These are phyloP conservation scores for Orestias chungarensis DNA, from an alignment of 2,797 vertebrate species.

Conservation along the genomic window DNA sequence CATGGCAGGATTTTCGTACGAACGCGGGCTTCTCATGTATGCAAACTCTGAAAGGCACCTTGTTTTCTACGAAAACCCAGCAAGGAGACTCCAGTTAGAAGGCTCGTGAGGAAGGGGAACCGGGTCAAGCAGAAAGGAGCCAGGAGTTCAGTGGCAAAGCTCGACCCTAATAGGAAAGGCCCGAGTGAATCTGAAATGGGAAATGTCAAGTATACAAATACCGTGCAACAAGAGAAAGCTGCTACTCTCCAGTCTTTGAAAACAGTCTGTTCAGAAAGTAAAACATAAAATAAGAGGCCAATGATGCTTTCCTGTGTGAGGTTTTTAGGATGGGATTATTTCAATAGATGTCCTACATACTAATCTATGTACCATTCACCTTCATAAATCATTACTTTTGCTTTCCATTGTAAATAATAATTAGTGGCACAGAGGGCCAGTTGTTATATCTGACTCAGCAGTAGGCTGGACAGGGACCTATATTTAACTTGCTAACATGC, in stretches of 20 bases:
- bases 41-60: slow-evolving; percentile 41
- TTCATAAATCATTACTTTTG: not conserved
- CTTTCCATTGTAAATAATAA: too few species aligned
- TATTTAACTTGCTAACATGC: too few species aligned
- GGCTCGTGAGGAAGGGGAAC: slow-evolving; percentile 27
- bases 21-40: slow-evolving; percentile 51
- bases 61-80: slow-evolving; percentile 29
- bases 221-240: not conserved
- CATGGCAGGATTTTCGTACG: slow-evolving; percentile 63
- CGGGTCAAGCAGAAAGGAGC: slow-evolving; percentile 41
- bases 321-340: too few species aligned
- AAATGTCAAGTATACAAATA: slow-evolving; percentile 17
- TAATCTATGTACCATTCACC: not conserved
- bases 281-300: too few species aligned
- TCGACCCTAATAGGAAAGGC: slow-evolving; percentile 23
- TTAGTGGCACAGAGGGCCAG: not conserved
- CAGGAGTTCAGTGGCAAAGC: slow-evolving; percentile 35
- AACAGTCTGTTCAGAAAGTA: not conserved
- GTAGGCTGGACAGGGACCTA: not conserved
- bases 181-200: slow-evolving; percentile 22
- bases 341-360: too few species aligned
- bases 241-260: not conserved
- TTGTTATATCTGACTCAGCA: not conserved
- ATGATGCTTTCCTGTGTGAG: too few species aligned
- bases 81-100: slow-evolving; percentile 44